phyloP scores from a whole-genome alignment of 2,797 vertebrate species.

The Danio aesculapii region DNA sequence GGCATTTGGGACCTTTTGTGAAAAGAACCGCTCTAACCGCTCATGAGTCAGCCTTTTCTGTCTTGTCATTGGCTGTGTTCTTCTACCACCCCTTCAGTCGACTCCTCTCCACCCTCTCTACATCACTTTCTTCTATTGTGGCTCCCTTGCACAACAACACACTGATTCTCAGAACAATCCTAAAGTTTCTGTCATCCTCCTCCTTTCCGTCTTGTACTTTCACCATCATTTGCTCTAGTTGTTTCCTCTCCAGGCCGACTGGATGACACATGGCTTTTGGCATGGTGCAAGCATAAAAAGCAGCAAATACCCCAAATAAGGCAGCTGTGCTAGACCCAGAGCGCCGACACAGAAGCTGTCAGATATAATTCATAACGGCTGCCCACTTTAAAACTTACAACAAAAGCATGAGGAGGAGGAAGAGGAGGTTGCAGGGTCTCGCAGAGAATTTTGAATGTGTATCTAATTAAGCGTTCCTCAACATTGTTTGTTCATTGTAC shows the following conservation, averaged over 20 bases:
- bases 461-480: constrained; percentile 1
- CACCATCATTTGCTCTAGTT: constrained; percentile 47
- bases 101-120: constrained; percentile 67
- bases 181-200: constrained; percentile 10
- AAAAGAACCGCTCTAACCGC: constrained; percentile 66
- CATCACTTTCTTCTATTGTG: constrained; percentile 62
- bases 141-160: constrained; percentile 54
- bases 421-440: background rate
- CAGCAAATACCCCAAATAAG: constrained; percentile 79
- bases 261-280: constrained; percentile 72
- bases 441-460: background rate
- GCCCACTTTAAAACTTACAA: constrained; percentile 18
- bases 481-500: background rate
- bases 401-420: constrained; percentile 13
- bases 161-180: constrained; percentile 42
- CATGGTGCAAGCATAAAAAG: constrained; percentile 63
- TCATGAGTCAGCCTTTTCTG: constrained; percentile 71
- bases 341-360: constrained; percentile 64
- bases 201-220: constrained; percentile 36
- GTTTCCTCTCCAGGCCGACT: constrained; percentile 65
- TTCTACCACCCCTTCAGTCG: constrained; percentile 69
- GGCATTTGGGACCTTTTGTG: constrained; percentile 49
- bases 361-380: constrained; percentile 51
- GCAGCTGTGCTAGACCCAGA: constrained; percentile 68
- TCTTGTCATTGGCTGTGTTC: constrained; percentile 75